Conservation (phyloP, 2,113 vertebrate species). For the Stercorarius parasiticus region DNA sequence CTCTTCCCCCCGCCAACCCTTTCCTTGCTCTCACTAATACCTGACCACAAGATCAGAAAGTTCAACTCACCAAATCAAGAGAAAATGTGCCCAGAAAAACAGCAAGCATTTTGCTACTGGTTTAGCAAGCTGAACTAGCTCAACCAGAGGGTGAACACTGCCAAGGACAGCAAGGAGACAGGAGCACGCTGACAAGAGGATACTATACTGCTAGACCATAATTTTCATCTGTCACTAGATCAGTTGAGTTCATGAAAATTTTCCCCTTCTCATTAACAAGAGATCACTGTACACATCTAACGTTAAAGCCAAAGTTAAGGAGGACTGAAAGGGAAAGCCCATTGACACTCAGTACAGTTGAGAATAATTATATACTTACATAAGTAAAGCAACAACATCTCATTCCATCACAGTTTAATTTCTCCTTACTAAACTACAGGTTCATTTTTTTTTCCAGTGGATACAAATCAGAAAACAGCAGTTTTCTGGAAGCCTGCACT, state of each 20-base stretch:
- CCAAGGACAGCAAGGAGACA: not conserved
- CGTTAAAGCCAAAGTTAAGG: not conserved
- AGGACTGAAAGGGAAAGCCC: not conserved
- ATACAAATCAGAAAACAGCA: not conserved
- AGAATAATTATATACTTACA: not conserved
- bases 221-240: not conserved
- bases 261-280: not conserved
- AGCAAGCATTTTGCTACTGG: not conserved
- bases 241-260: not conserved
- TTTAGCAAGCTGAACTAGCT: constrained; percentile 2
- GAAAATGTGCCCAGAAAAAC: not conserved
- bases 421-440: not conserved
- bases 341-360: not conserved
- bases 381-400: not conserved
- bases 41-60: not conserved
- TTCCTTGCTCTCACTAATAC: not conserved
- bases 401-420: not conserved
- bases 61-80: not conserved
- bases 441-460: not conserved
- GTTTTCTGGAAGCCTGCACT: not conserved
- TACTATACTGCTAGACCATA: not conserved
- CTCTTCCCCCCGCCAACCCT: not conserved
- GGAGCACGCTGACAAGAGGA: not conserved
- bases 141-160: not conserved
- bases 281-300: not conserved